These are phyloP conservation scores for Macrocentrus cingulum DNA, from an alignment of 1,140 invertebrate genomes.

Conservation along the genomic window DNA sequence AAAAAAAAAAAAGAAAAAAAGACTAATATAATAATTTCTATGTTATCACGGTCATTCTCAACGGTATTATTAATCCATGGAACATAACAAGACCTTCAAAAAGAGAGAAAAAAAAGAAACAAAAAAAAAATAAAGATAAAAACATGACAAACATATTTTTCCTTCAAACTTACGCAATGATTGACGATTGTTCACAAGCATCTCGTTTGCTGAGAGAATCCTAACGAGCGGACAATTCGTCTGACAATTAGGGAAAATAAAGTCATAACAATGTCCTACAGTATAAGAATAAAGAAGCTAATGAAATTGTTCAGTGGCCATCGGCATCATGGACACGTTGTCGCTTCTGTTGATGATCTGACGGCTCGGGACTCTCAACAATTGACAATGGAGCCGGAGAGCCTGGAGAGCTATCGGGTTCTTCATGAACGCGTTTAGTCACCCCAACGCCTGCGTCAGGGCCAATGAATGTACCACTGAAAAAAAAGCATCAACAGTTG, in stretches of 20 bases:
- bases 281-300: constrained; percentile 42
- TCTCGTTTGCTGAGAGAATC: neutral
- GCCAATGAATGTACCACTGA: constrained; percentile 54
- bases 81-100: constrained; percentile 14
- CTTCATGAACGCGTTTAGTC: constrained; percentile 49
- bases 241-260: constrained; percentile 38
- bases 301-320: constrained; percentile 51
- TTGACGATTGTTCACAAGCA: constrained; percentile 7
- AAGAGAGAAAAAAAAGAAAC: constrained; percentile 15
- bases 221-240: constrained; percentile 29
- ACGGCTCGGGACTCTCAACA: constrained; percentile 54
- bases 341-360: constrained; percentile 52
- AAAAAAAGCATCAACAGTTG: constrained; percentile 9
- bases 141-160: neutral
- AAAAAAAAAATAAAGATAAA: constrained; percentile 15
- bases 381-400: constrained; percentile 55
- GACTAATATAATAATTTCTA: constrained; percentile 21
- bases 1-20: constrained; percentile 2
- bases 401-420: constrained; percentile 54
- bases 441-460: constrained; percentile 51
- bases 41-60: constrained; percentile 24
- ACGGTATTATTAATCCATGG: constrained; percentile 10
- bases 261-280: constrained; percentile 52
- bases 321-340: constrained; percentile 54
- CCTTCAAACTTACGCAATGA: constrained; percentile 1